phyloP scores from a whole-genome alignment of 2,113 vertebrate genomes.

The Melanocharis versteri region DNA sequence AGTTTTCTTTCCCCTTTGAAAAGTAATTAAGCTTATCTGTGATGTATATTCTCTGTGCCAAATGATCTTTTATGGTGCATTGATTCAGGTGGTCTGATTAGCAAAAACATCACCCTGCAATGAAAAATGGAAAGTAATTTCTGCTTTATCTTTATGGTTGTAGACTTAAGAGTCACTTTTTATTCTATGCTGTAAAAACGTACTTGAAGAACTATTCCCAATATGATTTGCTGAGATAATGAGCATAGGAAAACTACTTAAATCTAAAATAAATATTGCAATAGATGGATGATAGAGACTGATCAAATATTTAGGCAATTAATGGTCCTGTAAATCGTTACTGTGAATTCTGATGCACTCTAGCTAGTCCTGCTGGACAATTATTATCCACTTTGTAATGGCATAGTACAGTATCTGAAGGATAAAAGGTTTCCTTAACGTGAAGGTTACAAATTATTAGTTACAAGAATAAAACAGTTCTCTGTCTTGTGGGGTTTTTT shows the following conservation, averaged over 20 bases:
- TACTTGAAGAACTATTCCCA: not conserved
- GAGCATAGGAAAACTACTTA: conserved; percentile 20
- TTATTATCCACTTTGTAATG: conserved; percentile 25
- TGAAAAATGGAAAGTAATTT: conserved; percentile 12
- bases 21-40: conserved; percentile 6
- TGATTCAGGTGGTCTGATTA: not conserved
- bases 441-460: not conserved
- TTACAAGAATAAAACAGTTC: not conserved
- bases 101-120: not conserved
- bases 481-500: not conserved
- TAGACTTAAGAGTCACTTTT: not conserved
- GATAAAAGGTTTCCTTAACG: not conserved
- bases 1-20: conserved; percentile 1
- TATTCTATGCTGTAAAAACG: not conserved
- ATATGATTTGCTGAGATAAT: conserved; percentile 10
- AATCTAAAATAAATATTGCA: conserved; percentile 48
- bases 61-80: not conserved
- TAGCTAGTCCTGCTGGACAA: conserved; percentile 7
- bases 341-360: conserved; percentile 28
- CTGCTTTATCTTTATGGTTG: not conserved
- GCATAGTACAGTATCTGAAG: not conserved
- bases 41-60: not conserved
- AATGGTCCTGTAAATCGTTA: conserved; percentile 22
- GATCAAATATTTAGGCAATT: conserved; percentile 54
- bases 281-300: conserved; percentile 19